phyloP scores from a whole-genome alignment of 2,888 invertebrate genomes.

The Synanthedon formicaeformis region DNA sequence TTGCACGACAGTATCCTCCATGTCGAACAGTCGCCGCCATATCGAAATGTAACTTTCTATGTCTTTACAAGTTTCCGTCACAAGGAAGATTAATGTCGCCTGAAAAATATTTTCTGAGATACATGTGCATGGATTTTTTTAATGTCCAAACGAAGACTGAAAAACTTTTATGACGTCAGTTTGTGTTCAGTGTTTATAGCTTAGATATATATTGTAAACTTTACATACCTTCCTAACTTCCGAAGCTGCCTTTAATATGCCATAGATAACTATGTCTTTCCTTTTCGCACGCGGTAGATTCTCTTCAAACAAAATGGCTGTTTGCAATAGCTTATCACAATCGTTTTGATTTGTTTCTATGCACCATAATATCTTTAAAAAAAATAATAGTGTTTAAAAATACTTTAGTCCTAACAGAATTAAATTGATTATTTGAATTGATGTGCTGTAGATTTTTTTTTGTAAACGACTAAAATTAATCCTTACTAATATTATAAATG shows the following conservation, averaged over 20 bases:
- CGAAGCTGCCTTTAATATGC: conserved; percentile 14
- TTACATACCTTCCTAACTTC: conserved; percentile 21
- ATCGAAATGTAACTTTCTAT: conserved; percentile 17
- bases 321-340: conserved; percentile 21
- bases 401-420: too few relatives aligned
- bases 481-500: too few relatives aligned
- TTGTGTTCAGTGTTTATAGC: too few relatives aligned
- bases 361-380: conserved; percentile 29
- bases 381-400: background rate
- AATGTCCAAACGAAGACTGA: too few relatives aligned
- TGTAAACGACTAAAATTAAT: too few relatives aligned
- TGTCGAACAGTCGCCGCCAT: conserved; percentile 25
- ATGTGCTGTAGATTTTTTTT: too few relatives aligned
- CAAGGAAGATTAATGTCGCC: conserved; percentile 20
- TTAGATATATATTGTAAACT: too few relatives aligned
- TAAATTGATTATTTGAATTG: too few relatives aligned
- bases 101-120: conserved; percentile 9
- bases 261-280: conserved; percentile 16
- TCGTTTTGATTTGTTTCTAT: conserved; percentile 15
- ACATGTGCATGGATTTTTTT: too few relatives aligned
- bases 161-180: too few relatives aligned
- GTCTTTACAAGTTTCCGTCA: conserved; percentile 16
- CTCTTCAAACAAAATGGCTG: conserved; percentile 20
- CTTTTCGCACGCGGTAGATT: conserved; percentile 18
- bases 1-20: conserved; percentile 9